A percentile compares a stretch with the other conserved stretches of the same genome.
These are phyloP conservation scores for Caloenas nicobarica DNA, from an alignment of 2,113 vertebrate genomes.

Conservation along the genomic window DNA sequence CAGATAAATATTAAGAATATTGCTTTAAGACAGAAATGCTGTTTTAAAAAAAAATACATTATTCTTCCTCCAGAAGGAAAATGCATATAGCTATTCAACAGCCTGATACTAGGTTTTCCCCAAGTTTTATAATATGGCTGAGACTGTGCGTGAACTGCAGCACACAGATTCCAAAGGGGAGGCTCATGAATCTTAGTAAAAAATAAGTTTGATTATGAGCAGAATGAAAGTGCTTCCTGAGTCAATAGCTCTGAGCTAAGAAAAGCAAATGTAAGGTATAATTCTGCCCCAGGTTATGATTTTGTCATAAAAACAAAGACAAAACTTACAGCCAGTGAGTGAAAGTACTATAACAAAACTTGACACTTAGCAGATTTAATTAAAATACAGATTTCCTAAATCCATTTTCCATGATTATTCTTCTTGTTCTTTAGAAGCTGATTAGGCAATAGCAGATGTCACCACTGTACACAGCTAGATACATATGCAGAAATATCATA, in stretches of 20 bases:
- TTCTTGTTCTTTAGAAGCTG: slow-evolving; percentile 46
- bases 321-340: not conserved
- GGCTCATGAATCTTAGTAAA: not conserved
- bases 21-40: not conserved
- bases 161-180: not conserved
- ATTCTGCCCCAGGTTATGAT: slow-evolving; percentile 1
- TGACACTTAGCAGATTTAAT: slow-evolving; percentile 59
- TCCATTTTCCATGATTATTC: slow-evolving; percentile 57
- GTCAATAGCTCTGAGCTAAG: not conserved
- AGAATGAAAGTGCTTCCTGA: slow-evolving; percentile 17
- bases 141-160: not conserved
- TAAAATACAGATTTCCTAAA: slow-evolving; percentile 59
- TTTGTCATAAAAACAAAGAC: not conserved
- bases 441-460: slow-evolving; percentile 63
- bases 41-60: not conserved
- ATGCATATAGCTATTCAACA: not conserved
- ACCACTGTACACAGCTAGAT: slow-evolving; percentile 46
- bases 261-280: slow-evolving; percentile 28
- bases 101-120: not conserved
- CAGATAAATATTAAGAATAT: not conserved
- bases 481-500: not conserved
- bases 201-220: not conserved
- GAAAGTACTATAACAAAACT: slow-evolving; percentile 13
- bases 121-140: fast-evolving
- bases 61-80: not conserved